Evolutionary conservation across 2,113 vertebrate genomes (phyloP).

Genomic region (Labeo rohita): DNA sequence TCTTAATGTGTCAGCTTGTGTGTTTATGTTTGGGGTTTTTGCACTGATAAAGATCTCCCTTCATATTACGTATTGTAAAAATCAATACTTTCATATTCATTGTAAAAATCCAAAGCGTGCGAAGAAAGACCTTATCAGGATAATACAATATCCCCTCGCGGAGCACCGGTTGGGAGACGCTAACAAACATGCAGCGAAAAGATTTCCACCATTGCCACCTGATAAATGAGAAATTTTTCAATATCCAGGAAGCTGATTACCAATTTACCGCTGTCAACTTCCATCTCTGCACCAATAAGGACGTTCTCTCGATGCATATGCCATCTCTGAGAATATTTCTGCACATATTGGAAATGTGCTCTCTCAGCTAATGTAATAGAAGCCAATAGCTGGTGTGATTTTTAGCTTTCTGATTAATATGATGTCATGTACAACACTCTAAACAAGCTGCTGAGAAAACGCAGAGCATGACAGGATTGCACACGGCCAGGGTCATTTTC

Average conservation of each 20-base stretch:
- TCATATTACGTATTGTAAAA: conserved; percentile 7
- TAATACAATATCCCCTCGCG: conserved; percentile 30
- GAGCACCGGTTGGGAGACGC: background rate
- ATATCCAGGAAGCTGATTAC: conserved; percentile 44
- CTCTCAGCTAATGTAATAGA: conserved; percentile 31
- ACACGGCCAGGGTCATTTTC: background rate
- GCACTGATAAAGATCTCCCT: conserved; percentile 3
- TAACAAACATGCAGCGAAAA: conserved; percentile 36
- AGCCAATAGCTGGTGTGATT: conserved; percentile 3
- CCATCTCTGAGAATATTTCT: conserved; percentile 23
- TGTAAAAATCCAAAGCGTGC: conserved; percentile 15
- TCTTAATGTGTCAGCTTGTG: conserved; percentile 23
- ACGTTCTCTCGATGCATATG: conserved; percentile 37
- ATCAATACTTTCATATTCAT: conserved; percentile 33
- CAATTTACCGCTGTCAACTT: conserved; percentile 46
- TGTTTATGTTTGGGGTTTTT: conserved; percentile 4
- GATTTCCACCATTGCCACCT: conserved; percentile 40
- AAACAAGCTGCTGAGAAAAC: conserved; percentile 22
- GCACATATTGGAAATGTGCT: conserved; percentile 18
- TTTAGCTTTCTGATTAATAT: conserved; percentile 44
- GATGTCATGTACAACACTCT: conserved; percentile 41
- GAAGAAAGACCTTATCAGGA: conserved; percentile 20
- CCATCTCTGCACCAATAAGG: conserved; percentile 41
- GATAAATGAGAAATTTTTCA: conserved; percentile 50
- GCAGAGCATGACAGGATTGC: conserved; percentile 9